Evolutionary conservation across 2,113 vertebrate species (phyloP).

Genomic region (Oreochromis spilurus): DNA sequence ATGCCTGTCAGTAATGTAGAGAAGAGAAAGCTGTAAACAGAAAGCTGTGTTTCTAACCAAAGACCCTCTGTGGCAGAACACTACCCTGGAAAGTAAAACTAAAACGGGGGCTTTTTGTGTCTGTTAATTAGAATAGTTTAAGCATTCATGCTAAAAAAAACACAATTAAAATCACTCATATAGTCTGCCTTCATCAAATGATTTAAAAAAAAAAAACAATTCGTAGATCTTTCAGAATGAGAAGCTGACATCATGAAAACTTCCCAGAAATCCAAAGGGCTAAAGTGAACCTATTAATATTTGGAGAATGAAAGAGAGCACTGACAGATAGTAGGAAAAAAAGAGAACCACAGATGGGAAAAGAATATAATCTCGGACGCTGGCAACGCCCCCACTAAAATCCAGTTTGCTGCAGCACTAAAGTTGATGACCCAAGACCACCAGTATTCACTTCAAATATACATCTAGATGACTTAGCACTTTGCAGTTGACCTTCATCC

Average conservation of each 20-base stretch:
- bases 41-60: neutral
- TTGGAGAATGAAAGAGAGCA: constrained; percentile 23
- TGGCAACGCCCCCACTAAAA: neutral
- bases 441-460: neutral
- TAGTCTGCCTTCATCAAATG: neutral
- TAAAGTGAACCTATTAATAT: constrained; percentile 48
- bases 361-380: neutral
- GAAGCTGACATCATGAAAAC: constrained; percentile 35
- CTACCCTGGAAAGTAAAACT: constrained; percentile 9
- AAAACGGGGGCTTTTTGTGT: neutral
- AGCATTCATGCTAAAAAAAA: neutral
- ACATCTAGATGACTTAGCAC: constrained; percentile 39
- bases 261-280: constrained; percentile 30
- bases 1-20: constrained; percentile 17
- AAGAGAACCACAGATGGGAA: neutral
- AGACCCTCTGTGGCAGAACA: neutral
- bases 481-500: constrained; percentile 52
- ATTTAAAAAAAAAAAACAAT: neutral
- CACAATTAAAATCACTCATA: neutral
- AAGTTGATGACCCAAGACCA: constrained; percentile 63
- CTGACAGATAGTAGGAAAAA: neutral
- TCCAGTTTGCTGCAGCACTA: constrained; percentile 49
- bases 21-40: constrained; percentile 11
- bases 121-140: neutral
- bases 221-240: neutral